Conservation (phyloP, 2,113 vertebrate species). For the Pangasianodon gigas region DNA sequence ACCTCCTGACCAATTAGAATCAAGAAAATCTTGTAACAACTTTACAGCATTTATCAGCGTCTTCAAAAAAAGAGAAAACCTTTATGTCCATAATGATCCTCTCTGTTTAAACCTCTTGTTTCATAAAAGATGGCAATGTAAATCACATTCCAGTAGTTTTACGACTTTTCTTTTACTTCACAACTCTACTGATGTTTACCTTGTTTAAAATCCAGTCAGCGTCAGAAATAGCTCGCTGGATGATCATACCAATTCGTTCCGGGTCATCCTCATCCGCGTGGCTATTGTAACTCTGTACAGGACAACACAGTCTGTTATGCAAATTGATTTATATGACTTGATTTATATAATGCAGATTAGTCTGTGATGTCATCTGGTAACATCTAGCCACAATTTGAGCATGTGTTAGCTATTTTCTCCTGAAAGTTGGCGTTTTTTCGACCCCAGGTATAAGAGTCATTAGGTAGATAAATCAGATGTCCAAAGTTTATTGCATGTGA, state of each 20-base stretch:
- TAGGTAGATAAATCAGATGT: neutral
- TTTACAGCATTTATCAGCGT: too few species aligned
- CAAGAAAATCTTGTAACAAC: too few species aligned
- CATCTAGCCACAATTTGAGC: neutral
- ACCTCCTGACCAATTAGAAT: too few species aligned
- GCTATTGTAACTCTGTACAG: conserved; percentile 83
- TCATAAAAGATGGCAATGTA: neutral
- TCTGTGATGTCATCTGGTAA: neutral
- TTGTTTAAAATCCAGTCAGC: conserved; percentile 91
- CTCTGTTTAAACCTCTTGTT: neutral
- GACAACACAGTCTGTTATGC: conserved; percentile 12
- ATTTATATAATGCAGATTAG: too few species aligned
- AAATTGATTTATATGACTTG: too few species aligned
- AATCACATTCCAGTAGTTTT: neutral
- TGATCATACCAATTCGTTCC: conserved; percentile 85
- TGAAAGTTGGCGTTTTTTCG: neutral
- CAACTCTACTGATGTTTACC: conserved; percentile 63
- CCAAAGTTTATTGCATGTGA: neutral
- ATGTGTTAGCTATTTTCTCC: neutral
- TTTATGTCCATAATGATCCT: neutral
- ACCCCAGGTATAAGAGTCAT: neutral
- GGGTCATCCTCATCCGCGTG: conserved; percentile 86
- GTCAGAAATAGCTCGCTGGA: conserved; percentile 86
- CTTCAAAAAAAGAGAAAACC: too few species aligned
- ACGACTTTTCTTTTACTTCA: neutral